Conservation (phyloP, 2,888 invertebrate genomes). For the Oscheius sp. region DNA sequence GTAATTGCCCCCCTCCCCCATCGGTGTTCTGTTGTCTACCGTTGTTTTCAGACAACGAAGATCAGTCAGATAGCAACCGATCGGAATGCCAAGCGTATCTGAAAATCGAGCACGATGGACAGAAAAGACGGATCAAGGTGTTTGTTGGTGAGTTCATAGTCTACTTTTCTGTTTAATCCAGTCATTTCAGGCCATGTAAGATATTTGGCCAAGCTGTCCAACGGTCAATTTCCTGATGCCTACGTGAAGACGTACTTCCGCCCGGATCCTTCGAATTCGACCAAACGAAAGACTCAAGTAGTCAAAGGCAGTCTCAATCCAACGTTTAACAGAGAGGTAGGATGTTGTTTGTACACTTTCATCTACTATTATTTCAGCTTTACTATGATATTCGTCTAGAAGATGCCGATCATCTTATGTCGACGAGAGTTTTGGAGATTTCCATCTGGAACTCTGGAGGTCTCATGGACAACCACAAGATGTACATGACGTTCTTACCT, state of each 20-base stretch:
- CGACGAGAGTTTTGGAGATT: constrained; percentile 56
- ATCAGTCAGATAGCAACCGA: neutral
- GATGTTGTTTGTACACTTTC: neutral
- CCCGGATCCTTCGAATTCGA: constrained; percentile 90
- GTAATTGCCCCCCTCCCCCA: neutral
- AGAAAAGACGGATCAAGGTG: constrained; percentile 39
- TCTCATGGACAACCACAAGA: constrained; percentile 75
- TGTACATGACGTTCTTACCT: constrained; percentile 75
- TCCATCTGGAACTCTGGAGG: constrained; percentile 75
- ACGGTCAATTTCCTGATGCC: constrained; percentile 52
- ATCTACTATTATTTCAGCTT: constrained; percentile 49
- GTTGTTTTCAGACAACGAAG: constrained; percentile 23
- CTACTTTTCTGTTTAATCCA: constrained; percentile 2
- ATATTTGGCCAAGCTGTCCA: constrained; percentile 45
- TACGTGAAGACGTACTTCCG: constrained; percentile 81
- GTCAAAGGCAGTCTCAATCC: constrained; percentile 92
- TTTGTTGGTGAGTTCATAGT: constrained; percentile 46
- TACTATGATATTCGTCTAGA: constrained; percentile 49
- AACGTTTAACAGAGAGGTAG: constrained; percentile 96
- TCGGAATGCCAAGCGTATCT: constrained; percentile 47
- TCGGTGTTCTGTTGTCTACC: neutral
- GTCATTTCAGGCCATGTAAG: constrained; percentile 51
- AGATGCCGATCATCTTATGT: constrained; percentile 29
- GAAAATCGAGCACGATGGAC: constrained; percentile 42
- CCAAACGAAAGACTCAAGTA: constrained; percentile 95